Evolutionary conservation across 2,888 invertebrate species (phyloP).

Genomic region (Lithophane semibrunnea): DNA sequence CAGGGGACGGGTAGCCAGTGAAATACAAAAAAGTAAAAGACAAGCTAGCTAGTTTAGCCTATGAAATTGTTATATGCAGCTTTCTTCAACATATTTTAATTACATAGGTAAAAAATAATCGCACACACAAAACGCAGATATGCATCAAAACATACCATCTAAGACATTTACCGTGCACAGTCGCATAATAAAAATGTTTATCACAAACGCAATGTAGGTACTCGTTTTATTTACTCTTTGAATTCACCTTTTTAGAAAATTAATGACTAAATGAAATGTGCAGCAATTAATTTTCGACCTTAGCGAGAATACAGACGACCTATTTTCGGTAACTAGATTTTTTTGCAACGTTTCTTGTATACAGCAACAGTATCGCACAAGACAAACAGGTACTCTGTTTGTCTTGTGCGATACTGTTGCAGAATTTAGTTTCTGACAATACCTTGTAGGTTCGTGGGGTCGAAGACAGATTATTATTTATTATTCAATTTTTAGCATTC

Average conservation of each 20-base stretch:
- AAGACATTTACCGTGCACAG: constrained; percentile 5
- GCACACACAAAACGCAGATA: constrained; percentile 26
- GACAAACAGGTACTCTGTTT: too few species aligned
- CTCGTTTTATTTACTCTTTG: neutral
- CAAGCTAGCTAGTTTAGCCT: neutral
- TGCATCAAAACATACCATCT: constrained; percentile 27
- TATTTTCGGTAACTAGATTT: neutral
- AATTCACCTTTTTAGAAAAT: neutral
- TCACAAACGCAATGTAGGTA: neutral
- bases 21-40: too few species aligned
- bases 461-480: too few species aligned
- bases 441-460: too few species aligned
- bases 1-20: too few species aligned
- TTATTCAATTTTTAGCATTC: too few species aligned
- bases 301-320: neutral
- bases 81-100: neutral
- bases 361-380: too few species aligned
- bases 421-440: too few species aligned
- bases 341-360: neutral
- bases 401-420: too few species aligned
- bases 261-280: neutral
- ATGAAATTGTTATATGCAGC: neutral
- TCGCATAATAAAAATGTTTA: constrained; percentile 15
- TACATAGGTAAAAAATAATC: neutral
- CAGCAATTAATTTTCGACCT: constrained; percentile 1